Base-by-base conservation (phyloP, 2,797 vertebrate genomes). In the Lacerta viridis region DNA sequence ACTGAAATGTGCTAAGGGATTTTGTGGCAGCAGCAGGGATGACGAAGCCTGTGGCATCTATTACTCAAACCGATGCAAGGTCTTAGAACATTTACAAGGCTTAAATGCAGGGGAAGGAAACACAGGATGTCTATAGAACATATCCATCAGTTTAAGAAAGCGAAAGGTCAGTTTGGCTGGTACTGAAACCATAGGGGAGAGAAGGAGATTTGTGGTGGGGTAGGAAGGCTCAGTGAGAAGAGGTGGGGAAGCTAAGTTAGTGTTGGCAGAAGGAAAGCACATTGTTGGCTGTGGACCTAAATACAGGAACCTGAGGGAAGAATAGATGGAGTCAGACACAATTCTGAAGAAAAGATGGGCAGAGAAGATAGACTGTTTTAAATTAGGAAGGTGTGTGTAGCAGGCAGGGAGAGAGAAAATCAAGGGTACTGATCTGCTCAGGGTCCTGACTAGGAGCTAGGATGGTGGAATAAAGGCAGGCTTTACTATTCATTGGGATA, bases 41-140 rank as follows among this genome's bases (percentile, higher is more conserved):
- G 94, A 80, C 80, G 81, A n/a, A 77, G 77, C 43, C 77, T 92
- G 33, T 66, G 72, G 83, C 91, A 71, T 41, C 85, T 93, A 88
- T 86, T 90, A 92, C 89, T 93, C 75, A 64, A 79, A 25, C 20
- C 80, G 83, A 79, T 72, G n/a, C 55, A 88, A 90, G 78, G 39
- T 74, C 78, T 75, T 91, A 50, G 46, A 74, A 50, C 46, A 15
- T 69, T 46, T 69, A 79, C 61, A 78, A 6, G 46, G 78, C 27
- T 27, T 46, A 50, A 79, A 5, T 50, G 43, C 36, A n/a, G 43
- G 76, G 17, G 18, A 43, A 46, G 46, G 59, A 33, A 46, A 33
- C 17, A 36, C 5, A 68, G 2, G 50, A 64, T 69, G 66, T 83
- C 55, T 86, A n/a, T 75, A 69, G 66, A 29, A 50, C 4, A 17